phyloP scores from a whole-genome alignment of 2,113 vertebrate species.

The Grammomys dolichurus region DNA sequence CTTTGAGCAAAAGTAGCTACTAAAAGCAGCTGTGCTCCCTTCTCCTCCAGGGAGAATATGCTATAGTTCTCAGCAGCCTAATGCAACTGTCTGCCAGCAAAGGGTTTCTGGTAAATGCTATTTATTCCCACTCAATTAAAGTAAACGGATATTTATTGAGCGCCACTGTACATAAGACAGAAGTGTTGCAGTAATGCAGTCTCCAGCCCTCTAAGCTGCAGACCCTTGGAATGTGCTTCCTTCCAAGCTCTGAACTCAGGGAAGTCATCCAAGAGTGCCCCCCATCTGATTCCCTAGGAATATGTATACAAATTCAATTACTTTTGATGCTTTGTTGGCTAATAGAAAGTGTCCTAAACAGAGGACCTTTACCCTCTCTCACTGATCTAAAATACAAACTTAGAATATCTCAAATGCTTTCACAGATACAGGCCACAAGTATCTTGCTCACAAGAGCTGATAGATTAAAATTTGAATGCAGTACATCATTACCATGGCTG shows the following conservation, averaged over 20 bases:
- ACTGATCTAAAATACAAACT: slow-evolving; percentile 11
- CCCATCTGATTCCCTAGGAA: background rate
- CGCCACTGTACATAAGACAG: slow-evolving; percentile 11
- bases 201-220: background rate
- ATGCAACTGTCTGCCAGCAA: slow-evolving; percentile 56
- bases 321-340: background rate
- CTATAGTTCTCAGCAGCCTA: slow-evolving; percentile 46
- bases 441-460: background rate
- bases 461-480: background rate
- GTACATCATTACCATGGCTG: background rate
- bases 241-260: background rate
- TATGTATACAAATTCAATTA: slow-evolving; percentile 37
- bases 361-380: background rate
- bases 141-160: slow-evolving; percentile 73
- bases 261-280: background rate
- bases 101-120: slow-evolving; percentile 76
- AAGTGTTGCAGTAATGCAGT: slow-evolving; percentile 14
- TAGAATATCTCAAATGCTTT: background rate
- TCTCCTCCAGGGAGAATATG: slow-evolving; percentile 32
- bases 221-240: background rate
- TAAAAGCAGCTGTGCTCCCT: background rate
- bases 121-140: slow-evolving; percentile 74
- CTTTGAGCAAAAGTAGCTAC: background rate
- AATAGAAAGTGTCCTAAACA: background rate
- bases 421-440: background rate